These are phyloP conservation scores for Hippocampus barbouri DNA, from an alignment of 2,113 vertebrate genomes.

Conservation along the genomic window DNA sequence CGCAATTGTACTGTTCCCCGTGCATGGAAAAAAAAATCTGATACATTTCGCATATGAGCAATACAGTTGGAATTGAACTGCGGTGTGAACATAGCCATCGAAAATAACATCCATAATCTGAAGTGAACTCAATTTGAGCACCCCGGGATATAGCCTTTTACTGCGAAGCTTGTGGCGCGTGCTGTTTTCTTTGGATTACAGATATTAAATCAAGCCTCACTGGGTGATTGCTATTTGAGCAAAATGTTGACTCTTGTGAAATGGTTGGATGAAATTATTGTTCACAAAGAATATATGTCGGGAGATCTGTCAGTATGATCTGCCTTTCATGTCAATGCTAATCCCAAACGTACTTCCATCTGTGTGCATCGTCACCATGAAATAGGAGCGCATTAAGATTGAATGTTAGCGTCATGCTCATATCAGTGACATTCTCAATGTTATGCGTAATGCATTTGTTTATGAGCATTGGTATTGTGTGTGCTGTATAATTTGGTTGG, in stretches of 20 bases:
- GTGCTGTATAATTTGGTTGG: too few relatives aligned
- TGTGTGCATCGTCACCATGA: slow-evolving; percentile 18
- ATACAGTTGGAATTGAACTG: too few relatives aligned
- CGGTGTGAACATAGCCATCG: too few relatives aligned
- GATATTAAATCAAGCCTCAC: slow-evolving; percentile 39
- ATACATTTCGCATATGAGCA: too few relatives aligned
- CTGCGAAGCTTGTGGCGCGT: slow-evolving; percentile 19
- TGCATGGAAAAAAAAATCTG: too few relatives aligned
- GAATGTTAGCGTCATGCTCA: slow-evolving; percentile 5
- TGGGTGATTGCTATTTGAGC: slow-evolving; percentile 58
- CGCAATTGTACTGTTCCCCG: too few relatives aligned
- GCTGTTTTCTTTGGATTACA: slow-evolving; percentile 47
- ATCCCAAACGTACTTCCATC: slow-evolving; percentile 40
- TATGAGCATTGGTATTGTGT: neutral
- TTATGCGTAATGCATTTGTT: neutral
- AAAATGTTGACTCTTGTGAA: slow-evolving; percentile 58
- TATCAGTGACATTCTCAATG: neutral
- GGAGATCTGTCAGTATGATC: slow-evolving; percentile 36
- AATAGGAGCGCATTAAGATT: neutral
- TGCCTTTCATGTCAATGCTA: slow-evolving; percentile 37
- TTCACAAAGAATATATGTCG: slow-evolving; percentile 22
- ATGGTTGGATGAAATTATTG: slow-evolving; percentile 44
- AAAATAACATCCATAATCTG: neutral
- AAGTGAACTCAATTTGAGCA: neutral
- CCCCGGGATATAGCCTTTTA: neutral